A percentile compares a stretch with the other conserved stretches of the same genome.
phyloP scores from a whole-genome alignment of 2,888 invertebrate genomes.

The Agrotis exclamationis region DNA sequence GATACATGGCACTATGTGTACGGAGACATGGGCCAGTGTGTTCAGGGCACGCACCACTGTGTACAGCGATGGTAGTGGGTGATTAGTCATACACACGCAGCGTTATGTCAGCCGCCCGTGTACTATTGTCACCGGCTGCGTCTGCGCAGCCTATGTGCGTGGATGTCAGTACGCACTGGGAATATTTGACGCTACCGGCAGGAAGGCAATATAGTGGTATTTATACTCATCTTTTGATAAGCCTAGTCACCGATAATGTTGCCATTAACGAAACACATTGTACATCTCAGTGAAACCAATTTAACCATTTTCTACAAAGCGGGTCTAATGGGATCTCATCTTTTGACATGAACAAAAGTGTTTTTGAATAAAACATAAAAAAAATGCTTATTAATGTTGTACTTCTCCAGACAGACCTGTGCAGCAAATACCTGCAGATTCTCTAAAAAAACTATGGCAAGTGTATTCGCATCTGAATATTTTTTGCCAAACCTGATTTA shows the following conservation, averaged over 20 bases:
- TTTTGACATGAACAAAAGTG: too few relatives aligned
- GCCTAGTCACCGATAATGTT: background rate
- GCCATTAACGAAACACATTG: background rate
- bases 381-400: slow-evolving; percentile 16
- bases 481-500: slow-evolving; percentile 18
- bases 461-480: slow-evolving; percentile 24
- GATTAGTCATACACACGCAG: slow-evolving; percentile 67
- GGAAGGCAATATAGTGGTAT: too few relatives aligned
- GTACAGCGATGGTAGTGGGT: slow-evolving; percentile 34
- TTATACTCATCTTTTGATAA: background rate
- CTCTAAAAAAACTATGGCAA: slow-evolving; percentile 9
- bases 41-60: slow-evolving; percentile 10
- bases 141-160: slow-evolving; percentile 47
- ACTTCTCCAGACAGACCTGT: slow-evolving; percentile 21
- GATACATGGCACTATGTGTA: slow-evolving; percentile 18
- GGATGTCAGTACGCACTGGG: slow-evolving; percentile 31
- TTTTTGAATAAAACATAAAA: too few relatives aligned
- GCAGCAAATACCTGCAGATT: slow-evolving; percentile 12
- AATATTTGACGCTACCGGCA: background rate
- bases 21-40: slow-evolving; percentile 21
- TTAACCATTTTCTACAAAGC: background rate
- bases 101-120: slow-evolving; percentile 58
- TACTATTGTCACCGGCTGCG: slow-evolving; percentile 60
- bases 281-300: background rate
- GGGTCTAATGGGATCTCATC: background rate